A percentile compares a stretch with the other conserved stretches of the same genome.
These are phyloP conservation scores for Phoxinus dragarum DNA, from an alignment of 2,797 vertebrate genomes.

Conservation along the genomic window DNA sequence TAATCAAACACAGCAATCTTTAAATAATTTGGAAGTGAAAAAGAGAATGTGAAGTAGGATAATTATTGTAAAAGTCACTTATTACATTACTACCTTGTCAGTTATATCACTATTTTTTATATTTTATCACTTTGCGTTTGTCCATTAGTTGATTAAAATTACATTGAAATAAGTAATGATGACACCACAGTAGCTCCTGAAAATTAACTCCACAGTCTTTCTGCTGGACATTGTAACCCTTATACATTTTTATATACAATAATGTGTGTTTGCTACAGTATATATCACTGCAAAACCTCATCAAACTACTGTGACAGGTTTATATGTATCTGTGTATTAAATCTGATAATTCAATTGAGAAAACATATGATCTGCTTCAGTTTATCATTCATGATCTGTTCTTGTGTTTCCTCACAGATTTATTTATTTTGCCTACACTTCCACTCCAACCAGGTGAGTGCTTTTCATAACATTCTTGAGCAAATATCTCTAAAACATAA, in stretches of 20 bases:
- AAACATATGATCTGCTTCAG: neutral
- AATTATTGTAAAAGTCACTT: no score
- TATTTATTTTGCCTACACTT: constrained; percentile 12
- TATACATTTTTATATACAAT: no score
- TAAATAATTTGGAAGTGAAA: no score
- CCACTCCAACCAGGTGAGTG: neutral
- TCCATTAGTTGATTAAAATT: neutral
- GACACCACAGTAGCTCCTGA: neutral
- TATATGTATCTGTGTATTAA: neutral
- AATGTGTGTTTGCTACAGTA: no score
- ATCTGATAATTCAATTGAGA: neutral
- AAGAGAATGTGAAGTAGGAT: no score
- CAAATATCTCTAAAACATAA: neutral
- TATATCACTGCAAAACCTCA: neutral
- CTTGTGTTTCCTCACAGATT: neutral
- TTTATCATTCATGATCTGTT: neutral
- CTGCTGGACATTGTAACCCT: no score
- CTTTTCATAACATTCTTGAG: neutral
- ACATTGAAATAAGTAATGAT: neutral
- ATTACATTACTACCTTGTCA: neutral
- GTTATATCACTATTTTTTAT: neutral
- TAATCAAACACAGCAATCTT: no score
- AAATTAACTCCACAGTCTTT: neutral
- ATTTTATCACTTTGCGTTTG: neutral
- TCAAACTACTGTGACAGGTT: neutral